Percentiles rank a stretch among this genome's conserved stretches.
Evolutionary conservation across 53 echinoderm and acorn worm species (phyloP).

Genomic region (Hippasteria phrygiana): DNA sequence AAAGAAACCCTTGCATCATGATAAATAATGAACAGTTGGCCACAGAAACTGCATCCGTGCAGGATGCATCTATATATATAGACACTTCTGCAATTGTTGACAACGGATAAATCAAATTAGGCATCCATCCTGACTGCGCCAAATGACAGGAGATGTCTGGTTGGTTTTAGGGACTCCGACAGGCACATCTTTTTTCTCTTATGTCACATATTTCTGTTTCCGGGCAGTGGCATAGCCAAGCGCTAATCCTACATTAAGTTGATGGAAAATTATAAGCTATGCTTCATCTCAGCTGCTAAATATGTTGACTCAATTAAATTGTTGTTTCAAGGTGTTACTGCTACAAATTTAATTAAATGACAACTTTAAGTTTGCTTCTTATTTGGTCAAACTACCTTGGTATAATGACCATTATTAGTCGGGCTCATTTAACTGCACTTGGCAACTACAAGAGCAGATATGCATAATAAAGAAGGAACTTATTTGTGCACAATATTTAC

Average conservation of each 20-base stretch:
- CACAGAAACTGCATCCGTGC: conserved; percentile 7
- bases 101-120: conserved; percentile 48
- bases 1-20: neutral
- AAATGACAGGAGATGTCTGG: neutral
- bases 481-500: too few relatives aligned
- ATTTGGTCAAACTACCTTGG: too few relatives aligned
- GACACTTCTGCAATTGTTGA: conserved; percentile 14
- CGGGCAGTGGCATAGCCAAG: neutral
- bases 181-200: neutral
- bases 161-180: neutral
- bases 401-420: too few relatives aligned
- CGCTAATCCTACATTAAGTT: neutral
- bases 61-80: neutral
- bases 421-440: too few relatives aligned
- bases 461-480: too few relatives aligned
- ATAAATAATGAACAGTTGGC: conserved; percentile 31
- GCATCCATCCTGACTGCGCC: neutral
- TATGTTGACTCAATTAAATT: too few relatives aligned
- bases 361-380: too few relatives aligned
- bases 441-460: too few relatives aligned
- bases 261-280: neutral
- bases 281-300: too few relatives aligned
- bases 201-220: neutral
- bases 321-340: too few relatives aligned
- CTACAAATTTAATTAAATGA: too few relatives aligned